Conservation (phyloP, 1,140 invertebrate species). For the Drosophila serrata region DNA sequence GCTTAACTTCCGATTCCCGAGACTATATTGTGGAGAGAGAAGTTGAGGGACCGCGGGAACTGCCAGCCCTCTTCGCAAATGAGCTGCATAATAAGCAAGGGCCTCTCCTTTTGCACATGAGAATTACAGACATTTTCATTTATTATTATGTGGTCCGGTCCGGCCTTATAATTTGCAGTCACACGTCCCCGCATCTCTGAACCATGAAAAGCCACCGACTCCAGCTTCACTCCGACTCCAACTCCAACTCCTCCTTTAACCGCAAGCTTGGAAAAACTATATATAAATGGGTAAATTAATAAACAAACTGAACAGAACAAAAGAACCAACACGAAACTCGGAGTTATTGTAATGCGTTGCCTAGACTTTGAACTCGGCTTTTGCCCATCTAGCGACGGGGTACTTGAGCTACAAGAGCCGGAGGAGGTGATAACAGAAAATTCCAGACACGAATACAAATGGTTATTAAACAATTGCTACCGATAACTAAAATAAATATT, state of each 20-base stretch:
- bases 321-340: constrained; percentile 39
- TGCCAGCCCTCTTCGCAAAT: constrained; percentile 54
- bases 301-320: constrained; percentile 56
- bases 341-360: constrained; percentile 46
- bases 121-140: constrained; percentile 82
- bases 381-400: constrained; percentile 7
- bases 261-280: constrained; percentile 48
- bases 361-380: constrained; percentile 22
- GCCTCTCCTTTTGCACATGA: constrained; percentile 59
- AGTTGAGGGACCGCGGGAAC: constrained; percentile 30
- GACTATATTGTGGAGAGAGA: constrained; percentile 9
- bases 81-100: constrained; percentile 78
- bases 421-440: constrained; percentile 4
- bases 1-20: constrained; percentile 73
- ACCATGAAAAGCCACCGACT: constrained; percentile 64
- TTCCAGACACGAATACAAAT: constrained; percentile 27
- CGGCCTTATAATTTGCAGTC: constrained; percentile 75
- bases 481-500: constrained; percentile 16
- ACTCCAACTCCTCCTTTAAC: constrained; percentile 25
- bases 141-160: constrained; percentile 76
- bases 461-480: neutral
- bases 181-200: constrained; percentile 50
- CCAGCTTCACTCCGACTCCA: constrained; percentile 7
- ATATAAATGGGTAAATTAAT: constrained; percentile 52
- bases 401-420: neutral